These are phyloP conservation scores for Drosophila macrospina DNA, from an alignment of 2,888 invertebrate species.

Conservation along the genomic window DNA sequence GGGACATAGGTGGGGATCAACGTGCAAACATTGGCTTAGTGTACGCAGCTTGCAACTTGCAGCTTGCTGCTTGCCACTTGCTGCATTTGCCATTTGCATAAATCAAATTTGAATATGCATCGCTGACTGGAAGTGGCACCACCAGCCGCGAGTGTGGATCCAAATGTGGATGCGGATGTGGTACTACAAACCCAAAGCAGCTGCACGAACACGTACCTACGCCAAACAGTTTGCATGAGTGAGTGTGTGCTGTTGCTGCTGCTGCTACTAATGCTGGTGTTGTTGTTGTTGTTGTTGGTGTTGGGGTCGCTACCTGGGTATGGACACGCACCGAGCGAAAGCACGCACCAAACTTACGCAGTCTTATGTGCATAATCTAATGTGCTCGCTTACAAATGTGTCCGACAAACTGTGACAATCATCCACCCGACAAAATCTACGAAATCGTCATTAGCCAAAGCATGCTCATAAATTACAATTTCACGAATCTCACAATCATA, in stretches of 20 bases:
- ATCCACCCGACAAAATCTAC: constrained; percentile 38
- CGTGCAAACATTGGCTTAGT: constrained; percentile 48
- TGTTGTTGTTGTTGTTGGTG: constrained; percentile 8
- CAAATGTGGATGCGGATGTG: constrained; percentile 24
- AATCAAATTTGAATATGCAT: constrained; percentile 80
- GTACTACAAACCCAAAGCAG: constrained; percentile 46
- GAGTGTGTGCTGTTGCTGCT: constrained; percentile 1
- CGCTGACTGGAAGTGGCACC: constrained; percentile 56
- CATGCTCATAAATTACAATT: too few species aligned
- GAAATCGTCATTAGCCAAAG: neutral
- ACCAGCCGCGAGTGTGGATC: constrained; percentile 27
- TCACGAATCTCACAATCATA: neutral
- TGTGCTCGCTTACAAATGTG: constrained; percentile 10
- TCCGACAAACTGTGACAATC: constrained; percentile 19
- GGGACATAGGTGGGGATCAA: constrained; percentile 9
- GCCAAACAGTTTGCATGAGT: constrained; percentile 2
- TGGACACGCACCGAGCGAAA: constrained; percentile 57
- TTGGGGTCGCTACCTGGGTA: constrained; percentile 38
- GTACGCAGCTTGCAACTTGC: constrained; percentile 13
- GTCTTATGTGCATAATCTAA: constrained; percentile 25
- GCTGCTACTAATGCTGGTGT: constrained; percentile 6
- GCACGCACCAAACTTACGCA: constrained; percentile 66
- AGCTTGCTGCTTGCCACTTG: constrained; percentile 29
- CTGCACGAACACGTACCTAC: constrained; percentile 50
- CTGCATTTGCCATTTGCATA: constrained; percentile 72